Base-by-base conservation (phyloP, 1,140 invertebrate genomes). In the Drosophila pandora region DNA sequence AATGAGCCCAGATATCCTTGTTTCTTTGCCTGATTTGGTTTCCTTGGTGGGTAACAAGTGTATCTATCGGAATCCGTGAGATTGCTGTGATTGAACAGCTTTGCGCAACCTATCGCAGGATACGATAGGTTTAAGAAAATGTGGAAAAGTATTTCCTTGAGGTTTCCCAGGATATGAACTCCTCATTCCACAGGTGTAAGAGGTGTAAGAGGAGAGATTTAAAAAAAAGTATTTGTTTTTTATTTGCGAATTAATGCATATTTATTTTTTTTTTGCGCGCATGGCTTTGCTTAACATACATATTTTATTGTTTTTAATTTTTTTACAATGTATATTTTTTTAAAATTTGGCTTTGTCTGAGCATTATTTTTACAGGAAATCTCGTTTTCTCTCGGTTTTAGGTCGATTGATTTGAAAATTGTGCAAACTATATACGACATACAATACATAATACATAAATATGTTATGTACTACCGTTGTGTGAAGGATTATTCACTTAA, bases 321-420 rank as follows among this genome's bases (percentile, higher is more conserved):
- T 87, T 88, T 89, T 87, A 84, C 79, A 88, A 67, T 64, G 56
- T 83, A 65, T 65, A 69, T 39, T 21, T 57, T 70, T 49, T 89
- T 84, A 83, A 79, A 88, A 89, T 89, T 88, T 88, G 79, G 84
- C 79, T 76, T 88, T 25, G 37, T 89, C 75, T 88, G 83, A 88
- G 79, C 84, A 89, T 79, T 89, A 70, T 49, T 83, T 76, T 88
- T 87, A 87, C 83, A 87, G 69, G 54, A 89, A 73, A 73, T 82
- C 45, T 32, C 30, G 47, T 57, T 71, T 47, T 47, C 55, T 17
- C 56, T 74, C 28, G 32, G 8, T 25, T 45, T 59, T 34, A 55
- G 62, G 64, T 73, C 54, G 58, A 69, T 78, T 63, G 59, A 37
- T 47, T 70, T 68, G 5, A 54, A 79, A 71, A 64, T 43, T 58